A percentile compares a stretch with the other conserved stretches of the same genome.
Conservation (phyloP, 2,797 vertebrate genomes). For the Acanthurus leucopareius region DNA sequence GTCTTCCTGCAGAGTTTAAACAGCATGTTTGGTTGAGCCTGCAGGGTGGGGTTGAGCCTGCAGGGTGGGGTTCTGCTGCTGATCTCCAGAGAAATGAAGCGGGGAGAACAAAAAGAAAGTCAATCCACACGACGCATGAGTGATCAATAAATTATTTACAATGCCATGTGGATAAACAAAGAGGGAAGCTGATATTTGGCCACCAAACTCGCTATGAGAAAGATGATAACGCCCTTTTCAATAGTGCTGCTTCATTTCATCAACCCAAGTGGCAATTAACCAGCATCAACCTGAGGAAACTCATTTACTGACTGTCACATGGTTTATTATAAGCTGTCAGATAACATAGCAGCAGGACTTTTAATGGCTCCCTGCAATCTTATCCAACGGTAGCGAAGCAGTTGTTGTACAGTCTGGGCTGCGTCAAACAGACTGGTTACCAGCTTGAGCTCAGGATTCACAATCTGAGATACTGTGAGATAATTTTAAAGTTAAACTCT, state of each 20-base stretch:
- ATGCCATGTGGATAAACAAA: conserved; percentile 12
- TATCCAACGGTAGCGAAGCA: conserved; percentile 31
- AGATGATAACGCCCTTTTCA: neutral
- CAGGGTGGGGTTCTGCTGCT: conserved; percentile 31
- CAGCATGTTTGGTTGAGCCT: neutral
- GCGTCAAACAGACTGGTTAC: neutral
- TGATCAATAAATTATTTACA: conserved; percentile 61
- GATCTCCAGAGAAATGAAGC: conserved; percentile 37
- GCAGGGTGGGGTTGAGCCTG: conserved; percentile 29
- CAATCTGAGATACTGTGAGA: neutral
- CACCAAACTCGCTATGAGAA: neutral
- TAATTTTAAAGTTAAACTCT: neutral
- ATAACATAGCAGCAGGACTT: conserved; percentile 5
- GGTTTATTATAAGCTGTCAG: conserved; percentile 1
- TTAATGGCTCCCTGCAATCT: conserved; percentile 43
- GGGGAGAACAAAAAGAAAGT: conserved; percentile 44
- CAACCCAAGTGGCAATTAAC: too few relatives aligned
- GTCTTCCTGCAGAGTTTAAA: neutral
- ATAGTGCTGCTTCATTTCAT: neutral
- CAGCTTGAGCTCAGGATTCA: neutral
- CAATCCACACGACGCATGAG: conserved; percentile 25
- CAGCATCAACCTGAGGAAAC: neutral
- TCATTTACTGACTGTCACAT: too few relatives aligned
- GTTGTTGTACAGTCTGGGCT: conserved; percentile 10
- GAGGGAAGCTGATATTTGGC: neutral